phyloP scores from a whole-genome alignment of 2,888 invertebrate genomes.

The Cyclophora punctaria region DNA sequence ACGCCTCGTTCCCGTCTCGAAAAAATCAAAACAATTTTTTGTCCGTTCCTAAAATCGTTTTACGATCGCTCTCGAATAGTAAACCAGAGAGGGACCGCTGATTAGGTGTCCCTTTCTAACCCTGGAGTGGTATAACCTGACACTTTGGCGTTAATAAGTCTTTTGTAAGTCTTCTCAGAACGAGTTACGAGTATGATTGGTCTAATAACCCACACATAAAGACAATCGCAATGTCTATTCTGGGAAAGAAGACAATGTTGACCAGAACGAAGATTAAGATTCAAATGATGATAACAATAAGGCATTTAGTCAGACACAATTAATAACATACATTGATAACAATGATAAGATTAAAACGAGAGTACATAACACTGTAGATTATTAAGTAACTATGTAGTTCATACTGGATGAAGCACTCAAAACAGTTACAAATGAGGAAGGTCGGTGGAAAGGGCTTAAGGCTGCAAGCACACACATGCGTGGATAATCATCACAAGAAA shows the following conservation, averaged over 20 bases:
- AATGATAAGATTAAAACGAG: too few species aligned
- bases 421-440: conserved; percentile 13
- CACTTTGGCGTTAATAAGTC: conserved; percentile 46
- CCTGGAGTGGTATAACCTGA: conserved; percentile 47
- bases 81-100: conserved; percentile 42
- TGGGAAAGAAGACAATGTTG: conserved; percentile 32
- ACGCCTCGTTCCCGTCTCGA: conserved; percentile 37
- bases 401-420: conserved; percentile 12
- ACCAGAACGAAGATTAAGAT: conserved; percentile 4
- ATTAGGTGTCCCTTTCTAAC: conserved; percentile 28
- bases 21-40: conserved; percentile 72
- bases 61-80: conserved; percentile 68
- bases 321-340: too few species aligned
- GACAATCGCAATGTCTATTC: conserved; percentile 29
- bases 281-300: too few species aligned
- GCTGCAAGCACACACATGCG: conserved; percentile 9
- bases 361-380: too few species aligned
- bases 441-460: conserved; percentile 1
- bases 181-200: conserved; percentile 33
- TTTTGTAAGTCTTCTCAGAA: conserved; percentile 59
- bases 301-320: too few species aligned
- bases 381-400: too few species aligned
- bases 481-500: conserved; percentile 13
- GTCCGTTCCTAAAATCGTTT: conserved; percentile 58
- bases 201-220: conserved; percentile 42